Conservation (phyloP, 2,113 vertebrate species). For the Aleadryas rufinucha region DNA sequence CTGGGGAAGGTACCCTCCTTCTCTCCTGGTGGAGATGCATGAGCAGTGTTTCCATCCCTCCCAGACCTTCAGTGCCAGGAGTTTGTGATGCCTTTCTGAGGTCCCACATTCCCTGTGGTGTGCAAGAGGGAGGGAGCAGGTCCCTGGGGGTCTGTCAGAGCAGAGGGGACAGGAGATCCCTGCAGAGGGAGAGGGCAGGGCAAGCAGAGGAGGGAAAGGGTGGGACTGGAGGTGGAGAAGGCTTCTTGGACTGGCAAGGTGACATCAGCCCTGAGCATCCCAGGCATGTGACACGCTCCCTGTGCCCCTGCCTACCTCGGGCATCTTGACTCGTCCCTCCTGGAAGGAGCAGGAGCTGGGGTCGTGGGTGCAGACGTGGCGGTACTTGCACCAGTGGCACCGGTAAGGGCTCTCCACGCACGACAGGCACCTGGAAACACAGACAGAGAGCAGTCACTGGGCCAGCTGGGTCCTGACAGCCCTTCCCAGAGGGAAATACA, state of each 20-base stretch:
- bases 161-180: background rate
- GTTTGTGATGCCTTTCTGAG: background rate
- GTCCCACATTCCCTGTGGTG: background rate
- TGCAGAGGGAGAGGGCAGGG: too few relatives aligned
- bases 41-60: background rate
- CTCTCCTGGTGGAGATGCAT: background rate
- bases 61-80: background rate
- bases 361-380: constrained; percentile 94
- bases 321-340: constrained; percentile 91
- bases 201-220: background rate
- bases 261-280: background rate
- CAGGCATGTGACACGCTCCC: rapidly evolving
- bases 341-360: constrained; percentile 95
- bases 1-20: background rate
- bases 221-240: background rate
- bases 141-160: background rate
- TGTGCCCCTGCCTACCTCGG: constrained; percentile 78
- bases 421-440: constrained; percentile 84
- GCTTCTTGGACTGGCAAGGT: background rate
- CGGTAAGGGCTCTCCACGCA: constrained; percentile 95
- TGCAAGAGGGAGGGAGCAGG: background rate
- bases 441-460: background rate
- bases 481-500: background rate
- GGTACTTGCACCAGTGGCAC: constrained; percentile 98
- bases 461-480: rapidly evolving